Conservation (phyloP, 2,888 invertebrate species). For the Trissoscelio sp. region DNA sequence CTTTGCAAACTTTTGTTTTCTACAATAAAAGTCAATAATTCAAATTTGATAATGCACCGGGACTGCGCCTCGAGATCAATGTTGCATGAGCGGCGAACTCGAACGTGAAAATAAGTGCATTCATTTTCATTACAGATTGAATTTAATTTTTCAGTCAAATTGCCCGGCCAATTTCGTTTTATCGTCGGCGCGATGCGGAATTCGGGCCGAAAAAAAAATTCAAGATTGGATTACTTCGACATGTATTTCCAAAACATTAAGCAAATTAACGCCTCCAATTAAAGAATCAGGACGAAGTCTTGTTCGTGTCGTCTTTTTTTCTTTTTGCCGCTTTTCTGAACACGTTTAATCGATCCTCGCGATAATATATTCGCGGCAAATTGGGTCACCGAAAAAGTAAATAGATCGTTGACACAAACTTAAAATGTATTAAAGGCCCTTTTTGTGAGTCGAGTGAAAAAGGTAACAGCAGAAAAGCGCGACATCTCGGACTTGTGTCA, state of each 20-base stretch:
- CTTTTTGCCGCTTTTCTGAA: not conserved
- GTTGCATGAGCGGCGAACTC: not conserved
- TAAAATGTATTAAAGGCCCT: slow-evolving; percentile 7
- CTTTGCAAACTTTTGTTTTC: not conserved
- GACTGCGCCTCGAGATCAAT: not conserved
- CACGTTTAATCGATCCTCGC: slow-evolving; percentile 9
- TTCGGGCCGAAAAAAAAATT: not conserved
- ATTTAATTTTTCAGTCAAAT: slow-evolving; percentile 23
- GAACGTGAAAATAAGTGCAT: not conserved
- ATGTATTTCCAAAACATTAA: slow-evolving; percentile 31
- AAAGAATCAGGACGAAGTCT: slow-evolving; percentile 30
- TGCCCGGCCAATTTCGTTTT: slow-evolving; percentile 12
- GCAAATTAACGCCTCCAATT: slow-evolving; percentile 30
- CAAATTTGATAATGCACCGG: not conserved
- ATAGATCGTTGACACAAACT: slow-evolving; percentile 32
- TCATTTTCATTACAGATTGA: slow-evolving; percentile 30
- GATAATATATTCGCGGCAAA: slow-evolving; percentile 34
- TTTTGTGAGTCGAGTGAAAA: slow-evolving; percentile 6
- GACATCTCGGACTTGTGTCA: not conserved
- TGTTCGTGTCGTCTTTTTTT: slow-evolving; percentile 11
- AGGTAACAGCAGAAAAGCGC: not conserved
- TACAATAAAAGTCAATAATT: slow-evolving; percentile 18
- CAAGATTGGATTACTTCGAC: not conserved
- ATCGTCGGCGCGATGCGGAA: not conserved
- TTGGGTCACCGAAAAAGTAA: slow-evolving; percentile 45